These are phyloP conservation scores for Caenorhabditis latens DNA, from an alignment of 1,140 invertebrate genomes.

Conservation along the genomic window DNA sequence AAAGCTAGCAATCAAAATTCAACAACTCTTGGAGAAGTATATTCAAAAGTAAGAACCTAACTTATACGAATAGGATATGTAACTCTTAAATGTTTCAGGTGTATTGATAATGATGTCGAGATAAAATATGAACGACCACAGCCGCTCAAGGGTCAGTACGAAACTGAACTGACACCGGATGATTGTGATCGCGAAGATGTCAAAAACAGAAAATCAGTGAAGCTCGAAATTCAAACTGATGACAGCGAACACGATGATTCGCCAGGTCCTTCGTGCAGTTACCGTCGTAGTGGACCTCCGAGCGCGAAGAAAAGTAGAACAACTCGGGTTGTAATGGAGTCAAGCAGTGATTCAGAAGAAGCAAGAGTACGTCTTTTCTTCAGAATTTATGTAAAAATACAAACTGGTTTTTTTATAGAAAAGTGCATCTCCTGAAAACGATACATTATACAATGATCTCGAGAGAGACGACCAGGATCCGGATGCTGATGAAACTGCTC, in stretches of 20 bases:
- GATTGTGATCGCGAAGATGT: not conserved
- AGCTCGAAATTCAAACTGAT: not conserved
- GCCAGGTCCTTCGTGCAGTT: not conserved
- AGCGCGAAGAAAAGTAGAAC: conserved; percentile 5
- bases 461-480: conserved; percentile 31
- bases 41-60: conserved; percentile 11
- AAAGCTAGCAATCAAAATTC: conserved; percentile 2
- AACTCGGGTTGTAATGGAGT: conserved; percentile 5
- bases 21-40: conserved; percentile 22
- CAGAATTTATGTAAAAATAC: not conserved
- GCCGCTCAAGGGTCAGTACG: not conserved
- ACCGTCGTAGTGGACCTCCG: not conserved
- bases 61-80: not conserved
- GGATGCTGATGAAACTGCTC: conserved; percentile 1
- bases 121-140: conserved; percentile 31
- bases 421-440: conserved; percentile 22
- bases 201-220: not conserved
- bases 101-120: not conserved
- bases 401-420: not conserved
- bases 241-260: conserved; percentile 15
- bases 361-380: not conserved
- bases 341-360: conserved; percentile 11
- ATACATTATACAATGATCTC: not conserved
- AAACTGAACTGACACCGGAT: not conserved
- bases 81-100: not conserved